Evolutionary conservation across 1,140 invertebrate species (phyloP).

Genomic region (Archegozetes longisetosus): DNA sequence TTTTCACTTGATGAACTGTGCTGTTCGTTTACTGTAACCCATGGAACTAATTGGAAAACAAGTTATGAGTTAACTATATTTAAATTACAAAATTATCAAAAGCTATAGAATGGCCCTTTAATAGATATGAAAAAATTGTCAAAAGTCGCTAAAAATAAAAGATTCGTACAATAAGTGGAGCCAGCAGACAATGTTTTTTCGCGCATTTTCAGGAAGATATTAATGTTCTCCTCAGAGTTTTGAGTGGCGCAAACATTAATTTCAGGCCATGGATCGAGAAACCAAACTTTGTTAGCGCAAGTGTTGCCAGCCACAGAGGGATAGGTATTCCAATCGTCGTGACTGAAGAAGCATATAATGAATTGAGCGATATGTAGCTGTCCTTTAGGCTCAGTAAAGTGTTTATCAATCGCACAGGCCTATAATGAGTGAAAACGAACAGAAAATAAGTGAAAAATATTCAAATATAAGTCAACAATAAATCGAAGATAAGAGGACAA

Average conservation of each 20-base stretch:
- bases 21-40: background rate
- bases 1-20: background rate
- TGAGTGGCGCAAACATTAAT: background rate
- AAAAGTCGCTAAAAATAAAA: background rate
- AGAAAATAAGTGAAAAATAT: too few species aligned
- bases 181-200: background rate
- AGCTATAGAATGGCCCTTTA: background rate
- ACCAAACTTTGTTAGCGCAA: conserved; percentile 9
- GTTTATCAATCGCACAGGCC: conserved; percentile 9
- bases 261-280: conserved; percentile 1
- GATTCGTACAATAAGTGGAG: background rate
- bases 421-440: too few species aligned
- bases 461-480: too few species aligned
- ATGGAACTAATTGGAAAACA: too few species aligned
- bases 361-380: conserved; percentile 4
- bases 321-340: background rate
- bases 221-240: background rate
- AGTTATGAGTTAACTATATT: too few species aligned
- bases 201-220: conserved; percentile 9
- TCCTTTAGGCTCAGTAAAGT: background rate
- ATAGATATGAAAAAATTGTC: too few species aligned
- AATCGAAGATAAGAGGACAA: too few species aligned
- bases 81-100: too few species aligned
- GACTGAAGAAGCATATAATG: conserved; percentile 8
- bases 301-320: background rate